Evolutionary conservation across 1,140 invertebrate species (phyloP).

Genomic region (Gyrodactylus bullatarudis): DNA sequence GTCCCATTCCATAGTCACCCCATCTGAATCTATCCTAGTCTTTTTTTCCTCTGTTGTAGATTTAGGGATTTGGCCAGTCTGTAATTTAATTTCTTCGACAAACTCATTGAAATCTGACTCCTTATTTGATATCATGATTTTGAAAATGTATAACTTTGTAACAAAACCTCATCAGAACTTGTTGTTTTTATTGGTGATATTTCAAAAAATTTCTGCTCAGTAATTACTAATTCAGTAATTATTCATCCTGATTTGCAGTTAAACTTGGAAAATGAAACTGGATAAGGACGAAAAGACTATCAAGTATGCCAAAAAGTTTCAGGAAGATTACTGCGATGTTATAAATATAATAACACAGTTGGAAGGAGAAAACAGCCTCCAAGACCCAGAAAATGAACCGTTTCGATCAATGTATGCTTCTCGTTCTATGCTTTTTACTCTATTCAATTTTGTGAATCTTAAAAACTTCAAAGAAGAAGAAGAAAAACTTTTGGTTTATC

Average conservation of each 20-base stretch:
- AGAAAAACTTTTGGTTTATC: not conserved
- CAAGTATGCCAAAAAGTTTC: not conserved
- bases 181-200: not conserved
- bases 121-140: not conserved
- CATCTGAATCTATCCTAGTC: constrained; percentile 4
- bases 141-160: not conserved
- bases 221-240: too few species aligned
- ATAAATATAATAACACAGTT: not conserved
- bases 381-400: not conserved
- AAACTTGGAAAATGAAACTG: too few species aligned
- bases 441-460: not conserved
- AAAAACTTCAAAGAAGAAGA: not conserved
- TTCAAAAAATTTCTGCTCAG: not conserved
- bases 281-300: not conserved
- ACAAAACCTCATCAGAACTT: not conserved
- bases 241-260: too few species aligned
- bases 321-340: not conserved
- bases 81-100: not conserved
- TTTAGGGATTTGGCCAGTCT: not conserved
- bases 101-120: not conserved
- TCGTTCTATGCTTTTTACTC: not conserved
- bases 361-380: not conserved
- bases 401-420: not conserved
- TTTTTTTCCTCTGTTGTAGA: constrained; percentile 1
- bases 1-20: constrained; percentile 38